Percentiles rank a stretch among this genome's conserved stretches.
phyloP scores from a whole-genome alignment of 1,140 invertebrate genomes.

The Melanaphis sacchari region DNA sequence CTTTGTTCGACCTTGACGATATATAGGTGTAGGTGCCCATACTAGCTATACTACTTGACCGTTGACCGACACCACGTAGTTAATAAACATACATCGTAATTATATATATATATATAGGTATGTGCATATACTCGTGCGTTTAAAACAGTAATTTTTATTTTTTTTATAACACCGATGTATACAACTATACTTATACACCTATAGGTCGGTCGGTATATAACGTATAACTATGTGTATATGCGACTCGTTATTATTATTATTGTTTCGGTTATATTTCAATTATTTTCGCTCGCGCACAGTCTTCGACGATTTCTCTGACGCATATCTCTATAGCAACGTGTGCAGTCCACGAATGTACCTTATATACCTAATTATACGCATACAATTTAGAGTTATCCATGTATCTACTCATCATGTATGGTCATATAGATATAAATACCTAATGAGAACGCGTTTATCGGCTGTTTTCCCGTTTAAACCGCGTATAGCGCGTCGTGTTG shows the following conservation, averaged over 20 bases:
- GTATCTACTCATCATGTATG: not conserved
- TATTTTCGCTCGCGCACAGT: not conserved
- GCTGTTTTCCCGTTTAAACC: not conserved
- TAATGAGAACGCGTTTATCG: not conserved
- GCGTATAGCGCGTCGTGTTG: not conserved
- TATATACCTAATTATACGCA: not conserved
- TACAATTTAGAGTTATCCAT: not conserved
- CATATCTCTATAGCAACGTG: not conserved
- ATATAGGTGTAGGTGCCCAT: not conserved
- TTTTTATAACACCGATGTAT: not conserved
- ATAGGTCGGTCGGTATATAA: not conserved
- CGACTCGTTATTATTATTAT: conserved; percentile 22
- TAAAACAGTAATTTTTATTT: not conserved
- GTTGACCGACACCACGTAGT: conserved; percentile 27
- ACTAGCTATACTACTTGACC: not conserved
- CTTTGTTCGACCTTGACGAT: conserved; percentile 22
- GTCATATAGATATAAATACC: not conserved
- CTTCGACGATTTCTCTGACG: not conserved
- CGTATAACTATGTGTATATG: not conserved
- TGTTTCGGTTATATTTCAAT: conserved; percentile 22
- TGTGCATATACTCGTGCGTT: not conserved
- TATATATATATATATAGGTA: not conserved
- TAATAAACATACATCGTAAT: conserved; percentile 14
- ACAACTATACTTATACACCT: not conserved
- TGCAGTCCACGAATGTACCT: not conserved